Evolutionary conservation across 1,140 invertebrate species (phyloP).

Genomic region (Cydia pomonella): DNA sequence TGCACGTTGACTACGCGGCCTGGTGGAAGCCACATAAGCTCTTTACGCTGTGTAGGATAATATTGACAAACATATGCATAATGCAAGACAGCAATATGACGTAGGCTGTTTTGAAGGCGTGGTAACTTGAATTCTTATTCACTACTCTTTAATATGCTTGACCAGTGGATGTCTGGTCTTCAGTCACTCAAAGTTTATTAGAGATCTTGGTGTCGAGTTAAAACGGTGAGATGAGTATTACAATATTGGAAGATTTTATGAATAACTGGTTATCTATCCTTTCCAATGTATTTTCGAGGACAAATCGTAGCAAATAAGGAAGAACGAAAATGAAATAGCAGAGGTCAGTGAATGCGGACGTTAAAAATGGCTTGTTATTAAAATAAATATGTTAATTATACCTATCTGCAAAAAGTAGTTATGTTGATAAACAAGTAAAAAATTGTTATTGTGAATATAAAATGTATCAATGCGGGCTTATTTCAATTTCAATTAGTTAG

Average conservation of each 20-base stretch:
- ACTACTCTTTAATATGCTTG: not conserved
- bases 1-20: no score
- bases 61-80: no score
- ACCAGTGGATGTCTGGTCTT: not conserved
- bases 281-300: not conserved
- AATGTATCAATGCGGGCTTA: not conserved
- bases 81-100: no score
- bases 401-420: not conserved
- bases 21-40: no score
- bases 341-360: slow-evolving; percentile 13
- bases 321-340: not conserved
- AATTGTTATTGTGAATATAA: not conserved
- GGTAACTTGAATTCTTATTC: not conserved
- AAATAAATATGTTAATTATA: not conserved
- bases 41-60: no score
- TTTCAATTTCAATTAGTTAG: not conserved
- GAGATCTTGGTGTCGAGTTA: not conserved
- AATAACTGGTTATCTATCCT: slow-evolving; percentile 10
- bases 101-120: slow-evolving; percentile 3
- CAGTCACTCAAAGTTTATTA: not conserved
- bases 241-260: not conserved
- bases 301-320: slow-evolving; percentile 12
- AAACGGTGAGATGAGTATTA: not conserved
- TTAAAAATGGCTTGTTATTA: not conserved
- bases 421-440: not conserved